Percentiles rank a stretch among this genome's conserved stretches.
These are phyloP conservation scores for Piprites chloris DNA, from an alignment of 2,113 vertebrate species.

Conservation along the genomic window DNA sequence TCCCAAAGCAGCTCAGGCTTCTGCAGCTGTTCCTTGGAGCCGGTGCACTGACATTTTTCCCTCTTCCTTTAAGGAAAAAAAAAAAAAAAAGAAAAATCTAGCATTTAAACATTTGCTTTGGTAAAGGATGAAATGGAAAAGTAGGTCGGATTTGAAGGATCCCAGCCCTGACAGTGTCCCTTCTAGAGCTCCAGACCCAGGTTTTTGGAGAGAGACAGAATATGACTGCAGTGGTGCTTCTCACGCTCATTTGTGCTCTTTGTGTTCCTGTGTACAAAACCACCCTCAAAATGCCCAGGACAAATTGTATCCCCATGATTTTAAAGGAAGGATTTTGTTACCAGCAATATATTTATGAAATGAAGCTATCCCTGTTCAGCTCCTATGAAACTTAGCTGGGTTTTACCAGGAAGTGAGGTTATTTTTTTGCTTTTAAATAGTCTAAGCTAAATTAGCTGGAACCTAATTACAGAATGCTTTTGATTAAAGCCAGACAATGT, in stretches of 20 bases:
- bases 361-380: not conserved
- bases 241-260: not conserved
- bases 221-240: not conserved
- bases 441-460: slow-evolving; percentile 44
- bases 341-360: not conserved
- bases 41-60: not conserved
- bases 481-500: slow-evolving; percentile 52
- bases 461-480: slow-evolving; percentile 52
- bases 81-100: not conserved
- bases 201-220: slow-evolving; percentile 14
- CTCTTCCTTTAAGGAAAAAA: not conserved
- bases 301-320: not conserved
- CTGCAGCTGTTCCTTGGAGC: not conserved
- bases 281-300: not conserved
- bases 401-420: not conserved
- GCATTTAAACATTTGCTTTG: slow-evolving; percentile 11
- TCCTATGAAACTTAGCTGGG: not conserved
- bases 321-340: not conserved
- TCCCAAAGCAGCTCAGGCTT: not conserved
- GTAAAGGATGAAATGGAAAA: slow-evolving; percentile 43
- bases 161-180: slow-evolving; percentile 34
- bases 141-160: slow-evolving; percentile 59
- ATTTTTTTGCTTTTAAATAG: slow-evolving; percentile 15
- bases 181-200: slow-evolving; percentile 26
- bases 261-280: not conserved